Evolutionary conservation across 2,888 invertebrate species (phyloP).

Genomic region (Julus scanicus): DNA sequence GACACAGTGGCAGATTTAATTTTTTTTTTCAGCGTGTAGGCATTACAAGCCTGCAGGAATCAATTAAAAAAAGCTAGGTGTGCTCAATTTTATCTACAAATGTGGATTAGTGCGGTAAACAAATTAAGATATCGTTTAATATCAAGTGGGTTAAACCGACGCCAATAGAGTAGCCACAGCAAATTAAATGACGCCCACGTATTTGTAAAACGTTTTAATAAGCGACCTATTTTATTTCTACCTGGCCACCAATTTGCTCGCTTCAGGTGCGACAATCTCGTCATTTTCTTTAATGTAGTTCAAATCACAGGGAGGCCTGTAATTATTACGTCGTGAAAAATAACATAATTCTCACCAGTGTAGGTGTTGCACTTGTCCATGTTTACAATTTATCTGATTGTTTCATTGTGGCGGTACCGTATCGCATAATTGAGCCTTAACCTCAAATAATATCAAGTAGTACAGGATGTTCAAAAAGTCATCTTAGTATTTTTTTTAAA

Average conservation of each 20-base stretch:
- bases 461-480: neutral
- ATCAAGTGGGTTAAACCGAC: slow-evolving; percentile 30
- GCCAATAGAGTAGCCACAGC: neutral
- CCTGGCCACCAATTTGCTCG: slow-evolving; percentile 9
- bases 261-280: neutral
- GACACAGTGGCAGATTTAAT: neutral
- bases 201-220: neutral
- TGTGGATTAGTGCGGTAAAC: neutral
- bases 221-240: slow-evolving; percentile 3
- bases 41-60: slow-evolving; percentile 5
- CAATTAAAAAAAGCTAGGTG: slow-evolving; percentile 7
- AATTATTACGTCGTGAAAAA: slow-evolving; percentile 11
- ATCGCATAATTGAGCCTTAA: neutral
- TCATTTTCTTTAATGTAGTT: neutral
- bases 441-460: neutral
- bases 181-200: slow-evolving; percentile 38
- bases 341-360: neutral
- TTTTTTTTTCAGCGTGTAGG: neutral
- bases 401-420: neutral
- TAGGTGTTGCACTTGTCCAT: slow-evolving; percentile 20
- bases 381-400: slow-evolving; percentile 7
- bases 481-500: no score
- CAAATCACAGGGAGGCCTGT: neutral
- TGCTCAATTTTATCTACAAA: neutral
- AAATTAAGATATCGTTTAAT: slow-evolving; percentile 36